Base-by-base conservation (phyloP, 2,888 invertebrate genomes). In the Urechis unicinctus region DNA sequence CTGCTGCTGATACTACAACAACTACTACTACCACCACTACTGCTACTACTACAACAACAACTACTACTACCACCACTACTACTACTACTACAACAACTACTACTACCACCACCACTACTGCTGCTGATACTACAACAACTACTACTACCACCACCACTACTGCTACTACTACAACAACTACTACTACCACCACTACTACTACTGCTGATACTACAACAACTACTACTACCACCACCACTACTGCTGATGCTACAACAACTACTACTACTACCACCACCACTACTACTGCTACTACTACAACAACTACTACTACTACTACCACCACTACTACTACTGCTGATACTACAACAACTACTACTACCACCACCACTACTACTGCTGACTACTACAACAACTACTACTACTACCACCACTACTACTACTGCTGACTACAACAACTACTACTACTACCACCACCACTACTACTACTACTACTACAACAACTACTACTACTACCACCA, bases 271-370 rank as follows among this genome's bases (percentile, higher is more conserved):
- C 49, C 28, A 22, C 24, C 9, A 24, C 24, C 28, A 49, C 29
- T 24, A 26, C 49, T 17, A 49, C 49, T 49, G 17, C 49, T 28
- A 13, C 29, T 49, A 26, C 17, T 24, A 22, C 24, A 13, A 49
- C 49, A 17, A 45, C 46, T 49, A 24, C 49, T 49, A 21, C 49
- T 28, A 49, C 49, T 17, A 49, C 49, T 24, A 26, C 49, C 21
- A 49, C 41, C 13, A 36, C 41, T 36, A n/a, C n/a, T n/a, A n/a
- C n/a, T n/a, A n/a, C n/a, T n/a, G n/a, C n/a, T n/a, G n/a, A n/a
- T n/a, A n/a, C n/a, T n/a, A n/a, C n/a, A n/a, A n/a, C n/a, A n/a
- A n/a, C n/a, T n/a, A n/a, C n/a, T n/a, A n/a, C n/a, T 36, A 36
- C 41, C 13, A 36, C 41, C 13, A 36, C 41, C 13, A 36, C 24